Conservation (phyloP, 2,888 invertebrate genomes). For the Odontocolon sp. region DNA sequence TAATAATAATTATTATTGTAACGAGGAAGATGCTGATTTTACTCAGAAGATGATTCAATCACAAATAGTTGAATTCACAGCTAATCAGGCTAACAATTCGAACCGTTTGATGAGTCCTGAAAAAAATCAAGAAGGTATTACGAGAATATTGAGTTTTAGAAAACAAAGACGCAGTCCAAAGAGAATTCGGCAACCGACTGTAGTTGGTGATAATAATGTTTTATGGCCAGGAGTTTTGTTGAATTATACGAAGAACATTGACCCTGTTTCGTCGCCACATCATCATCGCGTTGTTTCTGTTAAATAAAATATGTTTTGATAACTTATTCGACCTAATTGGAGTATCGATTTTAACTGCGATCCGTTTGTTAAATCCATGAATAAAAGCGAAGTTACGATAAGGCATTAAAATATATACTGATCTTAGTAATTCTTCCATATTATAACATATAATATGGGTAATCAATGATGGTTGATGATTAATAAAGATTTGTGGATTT, state of each 20-base stretch:
- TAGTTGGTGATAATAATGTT: conserved; percentile 65
- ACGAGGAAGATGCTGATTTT: not conserved
- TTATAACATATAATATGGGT: no score
- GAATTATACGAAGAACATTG: conserved; percentile 67
- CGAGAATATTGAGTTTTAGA: conserved; percentile 47
- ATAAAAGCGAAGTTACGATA: no score
- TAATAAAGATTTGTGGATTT: no score
- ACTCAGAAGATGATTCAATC: conserved; percentile 44
- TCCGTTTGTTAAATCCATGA: no score
- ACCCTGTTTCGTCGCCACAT: conserved; percentile 56
- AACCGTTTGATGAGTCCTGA: conserved; percentile 1
- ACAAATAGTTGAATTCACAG: conserved; percentile 31
- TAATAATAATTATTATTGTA: conserved; percentile 1
- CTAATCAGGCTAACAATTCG: conserved; percentile 36
- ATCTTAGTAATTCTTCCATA: no score
- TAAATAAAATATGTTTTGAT: conserved; percentile 38
- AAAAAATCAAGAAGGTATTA: conserved; percentile 11
- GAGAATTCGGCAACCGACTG: conserved; percentile 53
- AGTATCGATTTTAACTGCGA: no score
- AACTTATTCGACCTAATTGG: no score
- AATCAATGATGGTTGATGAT: no score
- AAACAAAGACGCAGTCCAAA: conserved; percentile 39
- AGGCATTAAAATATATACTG: no score
- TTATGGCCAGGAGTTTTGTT: conserved; percentile 67
- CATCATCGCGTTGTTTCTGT: conserved; percentile 49